Evolutionary conservation across 2,113 vertebrate species (phyloP).

Genomic region (Aythya baeri): DNA sequence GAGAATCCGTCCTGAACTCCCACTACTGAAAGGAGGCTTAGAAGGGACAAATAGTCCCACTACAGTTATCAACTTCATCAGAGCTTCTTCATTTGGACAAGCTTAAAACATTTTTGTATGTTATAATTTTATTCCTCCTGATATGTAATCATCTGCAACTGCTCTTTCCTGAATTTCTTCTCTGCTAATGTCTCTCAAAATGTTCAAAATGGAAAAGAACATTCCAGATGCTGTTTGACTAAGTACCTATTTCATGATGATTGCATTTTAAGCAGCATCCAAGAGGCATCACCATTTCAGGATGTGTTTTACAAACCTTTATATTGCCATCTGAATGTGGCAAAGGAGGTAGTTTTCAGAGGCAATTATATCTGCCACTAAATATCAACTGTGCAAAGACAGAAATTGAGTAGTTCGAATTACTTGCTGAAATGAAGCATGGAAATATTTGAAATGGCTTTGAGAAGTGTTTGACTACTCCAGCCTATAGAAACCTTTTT

Average conservation of each 20-base stretch:
- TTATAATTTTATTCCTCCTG: neutral
- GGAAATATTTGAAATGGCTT: neutral
- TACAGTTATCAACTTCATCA: neutral
- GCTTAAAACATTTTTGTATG: neutral
- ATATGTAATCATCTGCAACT: neutral
- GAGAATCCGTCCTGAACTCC: neutral
- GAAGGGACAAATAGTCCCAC: neutral
- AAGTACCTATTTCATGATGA: neutral
- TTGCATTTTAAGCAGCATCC: neutral
- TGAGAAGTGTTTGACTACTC: neutral
- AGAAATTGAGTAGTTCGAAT: neutral
- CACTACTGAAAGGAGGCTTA: neutral
- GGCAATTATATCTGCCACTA: neutral
- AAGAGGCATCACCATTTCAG: neutral
- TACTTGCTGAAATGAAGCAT: neutral
- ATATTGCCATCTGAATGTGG: neutral
- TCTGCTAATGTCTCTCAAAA: neutral
- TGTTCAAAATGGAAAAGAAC: neutral
- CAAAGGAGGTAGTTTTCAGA: neutral
- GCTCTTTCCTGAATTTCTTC: neutral
- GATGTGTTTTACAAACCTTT: neutral
- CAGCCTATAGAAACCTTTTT: neutral
- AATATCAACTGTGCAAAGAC: neutral
- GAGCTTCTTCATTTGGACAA: neutral
- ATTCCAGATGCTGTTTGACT: neutral